Percentiles rank a stretch among this genome's conserved stretches.
These are phyloP conservation scores for Sander lucioperca DNA, from an alignment of 2,113 vertebrate genomes.

Conservation along the genomic window DNA sequence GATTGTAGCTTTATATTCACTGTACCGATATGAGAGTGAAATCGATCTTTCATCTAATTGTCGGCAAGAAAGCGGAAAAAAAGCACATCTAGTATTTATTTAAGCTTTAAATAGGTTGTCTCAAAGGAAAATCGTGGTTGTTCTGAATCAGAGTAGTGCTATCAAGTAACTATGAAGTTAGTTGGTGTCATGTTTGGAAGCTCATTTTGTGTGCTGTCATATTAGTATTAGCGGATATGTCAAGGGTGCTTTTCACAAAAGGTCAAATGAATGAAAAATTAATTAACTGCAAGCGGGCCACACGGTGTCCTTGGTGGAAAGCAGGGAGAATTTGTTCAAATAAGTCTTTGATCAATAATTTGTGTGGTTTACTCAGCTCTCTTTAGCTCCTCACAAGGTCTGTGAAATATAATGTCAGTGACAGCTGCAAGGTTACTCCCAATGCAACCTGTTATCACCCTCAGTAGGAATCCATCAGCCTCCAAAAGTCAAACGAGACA, in stretches of 20 bases:
- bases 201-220: background rate
- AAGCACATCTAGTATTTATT: background rate
- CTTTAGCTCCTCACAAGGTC: constrained; percentile 4
- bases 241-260: background rate
- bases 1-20: background rate
- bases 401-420: constrained; percentile 45
- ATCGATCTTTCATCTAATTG: background rate
- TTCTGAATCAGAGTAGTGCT: background rate
- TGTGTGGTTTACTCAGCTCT: constrained; percentile 1
- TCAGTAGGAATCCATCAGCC: constrained; percentile 5
- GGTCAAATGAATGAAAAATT: constrained; percentile 15
- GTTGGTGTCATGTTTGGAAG: background rate
- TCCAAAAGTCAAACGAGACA: background rate
- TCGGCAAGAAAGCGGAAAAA: background rate
- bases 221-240: background rate
- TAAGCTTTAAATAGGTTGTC: background rate
- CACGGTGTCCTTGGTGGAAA: constrained; percentile 22
- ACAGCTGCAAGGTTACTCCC: constrained; percentile 70
- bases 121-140: background rate
- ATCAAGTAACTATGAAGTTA: background rate
- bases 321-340: constrained; percentile 18
- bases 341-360: constrained; percentile 29
- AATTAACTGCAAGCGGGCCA: background rate
- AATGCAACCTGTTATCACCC: constrained; percentile 46
- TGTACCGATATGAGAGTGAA: background rate